Percentiles rank a stretch among this genome's conserved stretches.
These are phyloP conservation scores for Colostygia pectinataria DNA, from an alignment of 2,888 invertebrate species.

Conservation along the genomic window DNA sequence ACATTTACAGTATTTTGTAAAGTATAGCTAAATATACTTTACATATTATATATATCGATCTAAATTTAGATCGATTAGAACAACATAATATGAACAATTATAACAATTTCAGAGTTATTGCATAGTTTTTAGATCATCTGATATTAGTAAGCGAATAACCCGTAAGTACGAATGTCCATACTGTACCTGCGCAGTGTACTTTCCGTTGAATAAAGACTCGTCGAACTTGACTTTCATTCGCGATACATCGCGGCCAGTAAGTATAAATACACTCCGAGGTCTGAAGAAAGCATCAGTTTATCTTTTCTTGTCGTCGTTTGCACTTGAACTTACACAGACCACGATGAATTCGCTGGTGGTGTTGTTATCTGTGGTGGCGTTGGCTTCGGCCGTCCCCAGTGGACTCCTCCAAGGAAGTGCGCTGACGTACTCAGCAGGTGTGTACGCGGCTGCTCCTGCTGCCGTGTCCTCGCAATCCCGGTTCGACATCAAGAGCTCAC, in stretches of 20 bases:
- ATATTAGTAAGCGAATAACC: too few relatives aligned
- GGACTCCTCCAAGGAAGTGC: constrained; percentile 37
- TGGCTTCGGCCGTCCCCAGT: constrained; percentile 58
- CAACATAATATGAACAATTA: too few relatives aligned
- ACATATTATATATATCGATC: too few relatives aligned
- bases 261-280: constrained; percentile 66
- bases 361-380: constrained; percentile 84
- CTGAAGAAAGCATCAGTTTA: constrained; percentile 74
- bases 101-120: too few relatives aligned
- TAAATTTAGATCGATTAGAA: too few relatives aligned
- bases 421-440: constrained; percentile 50
- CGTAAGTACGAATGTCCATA: too few relatives aligned
- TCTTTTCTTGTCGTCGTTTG: constrained; percentile 57
- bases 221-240: constrained; percentile 76
- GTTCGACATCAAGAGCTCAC: constrained; percentile 16
- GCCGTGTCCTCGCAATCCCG: constrained; percentile 40
- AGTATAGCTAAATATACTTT: too few relatives aligned
- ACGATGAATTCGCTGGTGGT: constrained; percentile 85
- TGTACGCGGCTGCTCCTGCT: constrained; percentile 43
- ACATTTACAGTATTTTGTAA: too few relatives aligned
- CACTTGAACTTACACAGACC: constrained; percentile 81
- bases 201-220: constrained; percentile 56
- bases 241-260: constrained; percentile 53
- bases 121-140: too few relatives aligned
- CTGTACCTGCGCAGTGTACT: constrained; percentile 22